These are phyloP conservation scores for Lasaia peninsularis DNA, from an alignment of 1,140 invertebrate species.

Conservation along the genomic window DNA sequence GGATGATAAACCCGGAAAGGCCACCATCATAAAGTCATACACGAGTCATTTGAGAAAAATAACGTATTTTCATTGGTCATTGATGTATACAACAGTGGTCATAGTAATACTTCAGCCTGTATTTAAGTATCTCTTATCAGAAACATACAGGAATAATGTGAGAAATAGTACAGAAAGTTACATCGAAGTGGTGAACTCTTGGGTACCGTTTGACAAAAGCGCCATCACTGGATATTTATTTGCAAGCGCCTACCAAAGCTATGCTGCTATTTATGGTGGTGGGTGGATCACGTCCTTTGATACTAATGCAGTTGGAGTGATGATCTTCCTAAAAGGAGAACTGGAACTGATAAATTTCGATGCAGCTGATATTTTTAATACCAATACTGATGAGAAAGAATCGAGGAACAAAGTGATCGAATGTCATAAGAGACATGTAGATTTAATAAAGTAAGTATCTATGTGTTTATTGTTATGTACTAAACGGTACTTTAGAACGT, in stretches of 20 bases:
- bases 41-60: slow-evolving; percentile 59
- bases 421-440: slow-evolving; percentile 39
- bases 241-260: slow-evolving; percentile 38
- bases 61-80: slow-evolving; percentile 49
- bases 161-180: slow-evolving; percentile 42
- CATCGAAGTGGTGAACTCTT: slow-evolving; percentile 47
- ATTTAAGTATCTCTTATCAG: slow-evolving; percentile 41
- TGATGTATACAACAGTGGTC: slow-evolving; percentile 58
- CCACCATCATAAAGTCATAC: slow-evolving; percentile 34
- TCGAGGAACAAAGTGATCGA: slow-evolving; percentile 30
- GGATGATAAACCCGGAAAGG: slow-evolving; percentile 26
- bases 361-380: slow-evolving; percentile 38
- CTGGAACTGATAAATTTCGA: slow-evolving; percentile 43
- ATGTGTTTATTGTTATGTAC: too few relatives aligned
- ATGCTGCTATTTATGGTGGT: slow-evolving; percentile 44
- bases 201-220: slow-evolving; percentile 53
- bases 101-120: slow-evolving; percentile 52
- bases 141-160: slow-evolving; percentile 44
- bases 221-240: slow-evolving; percentile 33
- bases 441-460: slow-evolving; percentile 33
- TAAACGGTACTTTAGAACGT: too few relatives aligned
- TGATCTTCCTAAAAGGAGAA: slow-evolving; percentile 51
- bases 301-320: slow-evolving; percentile 47
- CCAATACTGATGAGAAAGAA: slow-evolving; percentile 20
- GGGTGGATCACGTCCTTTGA: slow-evolving; percentile 56